These are phyloP conservation scores for Urocynchramus pylzowi DNA, from an alignment of 2,113 vertebrate species.

Conservation along the genomic window DNA sequence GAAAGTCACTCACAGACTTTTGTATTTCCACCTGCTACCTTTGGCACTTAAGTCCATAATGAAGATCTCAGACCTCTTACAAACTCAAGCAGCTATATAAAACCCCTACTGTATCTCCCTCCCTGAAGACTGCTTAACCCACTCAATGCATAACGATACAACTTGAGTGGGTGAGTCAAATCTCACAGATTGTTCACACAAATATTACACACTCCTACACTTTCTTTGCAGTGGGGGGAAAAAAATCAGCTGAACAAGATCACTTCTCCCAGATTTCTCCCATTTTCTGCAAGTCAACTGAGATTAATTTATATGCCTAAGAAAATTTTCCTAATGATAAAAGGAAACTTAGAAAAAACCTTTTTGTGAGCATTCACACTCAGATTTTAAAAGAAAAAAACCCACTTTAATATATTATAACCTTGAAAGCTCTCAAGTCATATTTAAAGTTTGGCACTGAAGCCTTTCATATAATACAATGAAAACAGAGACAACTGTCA, in stretches of 20 bases:
- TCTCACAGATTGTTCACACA: constrained; percentile 2
- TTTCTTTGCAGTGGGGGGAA: not conserved
- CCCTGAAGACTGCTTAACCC: not conserved
- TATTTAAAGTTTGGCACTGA: not conserved
- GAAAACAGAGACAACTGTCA: constrained; percentile 17
- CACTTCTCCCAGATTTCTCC: not conserved
- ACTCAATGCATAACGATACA: not conserved
- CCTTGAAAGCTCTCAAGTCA: not conserved
- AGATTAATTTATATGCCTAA: not conserved
- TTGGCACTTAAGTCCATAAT: not conserved
- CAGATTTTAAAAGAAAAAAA: not conserved
- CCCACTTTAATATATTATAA: not conserved
- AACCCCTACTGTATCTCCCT: not conserved
- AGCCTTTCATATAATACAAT: not conserved
- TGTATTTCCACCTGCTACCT: not conserved
- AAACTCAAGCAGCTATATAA: not conserved
- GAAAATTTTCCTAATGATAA: not conserved
- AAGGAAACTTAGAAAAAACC: not conserved
- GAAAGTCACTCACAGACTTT: not conserved
- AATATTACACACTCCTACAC: constrained; percentile 7
- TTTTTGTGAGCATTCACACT: not conserved
- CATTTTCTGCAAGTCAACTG: not conserved
- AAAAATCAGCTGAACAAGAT: not conserved
- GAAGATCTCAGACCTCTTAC: not conserved
- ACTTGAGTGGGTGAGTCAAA: constrained; percentile 9